These are phyloP conservation scores for Barbus barbus DNA, from an alignment of 2,113 vertebrate species.

Conservation along the genomic window DNA sequence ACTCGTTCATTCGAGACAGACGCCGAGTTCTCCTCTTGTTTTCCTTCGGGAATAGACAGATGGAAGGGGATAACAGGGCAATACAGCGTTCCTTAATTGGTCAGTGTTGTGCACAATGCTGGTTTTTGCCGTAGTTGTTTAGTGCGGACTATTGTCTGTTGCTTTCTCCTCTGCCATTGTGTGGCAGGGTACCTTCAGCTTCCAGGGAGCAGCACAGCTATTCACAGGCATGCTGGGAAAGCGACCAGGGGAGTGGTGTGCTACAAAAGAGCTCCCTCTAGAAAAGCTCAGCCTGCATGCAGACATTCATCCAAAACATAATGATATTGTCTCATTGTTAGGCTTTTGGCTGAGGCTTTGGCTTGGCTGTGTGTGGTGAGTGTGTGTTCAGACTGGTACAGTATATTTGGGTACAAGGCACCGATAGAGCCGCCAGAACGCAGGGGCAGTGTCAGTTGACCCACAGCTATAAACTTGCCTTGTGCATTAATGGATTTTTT, in stretches of 20 bases:
- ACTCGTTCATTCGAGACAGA: not conserved
- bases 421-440: not conserved
- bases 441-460: not conserved
- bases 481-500: not conserved
- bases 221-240: conserved; percentile 69
- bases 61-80: conserved; percentile 24
- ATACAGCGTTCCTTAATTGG: conserved; percentile 38
- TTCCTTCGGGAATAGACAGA: conserved; percentile 21
- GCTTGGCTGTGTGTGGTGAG: conserved; percentile 49
- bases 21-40: not conserved
- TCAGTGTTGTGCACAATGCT: conserved; percentile 57
- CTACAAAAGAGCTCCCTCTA: conserved; percentile 67
- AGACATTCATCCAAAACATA: conserved; percentile 66
- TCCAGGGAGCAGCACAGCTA: conserved; percentile 63
- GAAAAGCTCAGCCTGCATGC: conserved; percentile 64
- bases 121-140: conserved; percentile 63
- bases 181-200: conserved; percentile 59
- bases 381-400: conserved; percentile 48
- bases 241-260: conserved; percentile 60
- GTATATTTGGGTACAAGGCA: not conserved
- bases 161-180: conserved; percentile 66
- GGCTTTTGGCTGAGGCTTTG: conserved; percentile 51
- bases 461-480: not conserved
- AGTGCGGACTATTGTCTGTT: conserved; percentile 67
- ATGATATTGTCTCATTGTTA: conserved; percentile 71